Evolutionary conservation across 2,797 vertebrate genomes (phyloP).

Genomic region (Alectoris magna): DNA sequence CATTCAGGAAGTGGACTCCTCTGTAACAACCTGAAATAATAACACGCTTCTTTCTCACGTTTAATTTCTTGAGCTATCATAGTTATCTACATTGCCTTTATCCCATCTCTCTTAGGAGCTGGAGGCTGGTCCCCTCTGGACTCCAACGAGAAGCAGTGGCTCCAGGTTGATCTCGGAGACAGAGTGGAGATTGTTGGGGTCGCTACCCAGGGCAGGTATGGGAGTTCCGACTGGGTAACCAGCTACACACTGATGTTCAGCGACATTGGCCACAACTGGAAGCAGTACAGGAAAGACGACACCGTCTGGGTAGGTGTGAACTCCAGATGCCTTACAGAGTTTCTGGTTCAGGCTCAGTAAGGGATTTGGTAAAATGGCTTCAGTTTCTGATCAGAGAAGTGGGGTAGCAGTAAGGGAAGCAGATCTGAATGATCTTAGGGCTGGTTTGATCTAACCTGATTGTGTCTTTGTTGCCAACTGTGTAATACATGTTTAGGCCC

Average conservation of each 20-base stretch:
- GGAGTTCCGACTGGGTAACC: conserved; percentile 93
- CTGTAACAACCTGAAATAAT: neutral
- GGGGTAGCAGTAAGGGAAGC: neutral
- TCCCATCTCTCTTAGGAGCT: conserved; percentile 81
- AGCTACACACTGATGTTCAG: conserved; percentile 92
- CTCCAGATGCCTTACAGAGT: neutral
- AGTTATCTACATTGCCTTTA: neutral
- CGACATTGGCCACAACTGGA: conserved; percentile 94
- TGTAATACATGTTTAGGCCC: neutral
- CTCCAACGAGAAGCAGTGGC: conserved; percentile 88
- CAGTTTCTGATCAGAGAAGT: neutral
- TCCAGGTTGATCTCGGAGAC: conserved; percentile 91
- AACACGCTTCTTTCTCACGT: neutral
- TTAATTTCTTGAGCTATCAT: neutral
- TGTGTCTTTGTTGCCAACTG: neutral
- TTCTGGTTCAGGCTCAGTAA: neutral
- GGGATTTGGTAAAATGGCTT: neutral
- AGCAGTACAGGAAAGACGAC: conserved; percentile 89
- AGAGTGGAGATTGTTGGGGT: conserved; percentile 87
- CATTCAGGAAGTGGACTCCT: neutral
- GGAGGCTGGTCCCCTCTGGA: conserved; percentile 91
- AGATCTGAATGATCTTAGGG: neutral
- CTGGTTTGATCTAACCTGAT: neutral
- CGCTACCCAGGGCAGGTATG: conserved; percentile 90
- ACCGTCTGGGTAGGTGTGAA: conserved; percentile 86